These are phyloP conservation scores for Alsophila aescularia DNA, from an alignment of 2,888 invertebrate genomes.

Conservation along the genomic window DNA sequence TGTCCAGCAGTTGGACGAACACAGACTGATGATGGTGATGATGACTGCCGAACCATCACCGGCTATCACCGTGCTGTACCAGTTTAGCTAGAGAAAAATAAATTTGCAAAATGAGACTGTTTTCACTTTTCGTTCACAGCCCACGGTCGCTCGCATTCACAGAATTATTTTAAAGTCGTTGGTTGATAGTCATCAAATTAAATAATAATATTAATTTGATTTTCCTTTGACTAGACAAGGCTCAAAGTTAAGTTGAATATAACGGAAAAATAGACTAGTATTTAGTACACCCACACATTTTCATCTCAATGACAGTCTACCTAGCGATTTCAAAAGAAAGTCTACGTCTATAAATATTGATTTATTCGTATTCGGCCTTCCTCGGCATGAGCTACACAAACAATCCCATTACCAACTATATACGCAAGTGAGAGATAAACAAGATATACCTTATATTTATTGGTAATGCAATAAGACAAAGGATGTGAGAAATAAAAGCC, in stretches of 20 bases:
- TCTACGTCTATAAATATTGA: conserved; percentile 18
- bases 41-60: too few species aligned
- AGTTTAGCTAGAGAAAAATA: too few species aligned
- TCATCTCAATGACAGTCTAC: conserved; percentile 13
- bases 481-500: conserved; percentile 32
- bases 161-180: too few species aligned
- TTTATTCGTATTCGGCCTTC: conserved; percentile 24
- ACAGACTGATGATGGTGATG: too few species aligned
- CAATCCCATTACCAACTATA: conserved; percentile 32
- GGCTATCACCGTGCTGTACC: too few species aligned
- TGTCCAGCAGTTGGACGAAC: too few species aligned
- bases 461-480: conserved; percentile 37
- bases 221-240: not conserved
- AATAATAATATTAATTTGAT: not conserved
- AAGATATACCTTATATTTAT: conserved; percentile 29
- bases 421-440: conserved; percentile 31
- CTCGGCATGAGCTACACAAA: conserved; percentile 33
- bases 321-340: conserved; percentile 18
- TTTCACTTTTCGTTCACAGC: too few species aligned
- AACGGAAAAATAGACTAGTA: not conserved
- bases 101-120: too few species aligned
- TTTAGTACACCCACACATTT: conserved; percentile 1
- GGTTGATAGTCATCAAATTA: not conserved
- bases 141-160: too few species aligned
- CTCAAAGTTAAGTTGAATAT: not conserved